phyloP scores from a whole-genome alignment of 2,888 invertebrate genomes.

The Drosophila phalerata region DNA sequence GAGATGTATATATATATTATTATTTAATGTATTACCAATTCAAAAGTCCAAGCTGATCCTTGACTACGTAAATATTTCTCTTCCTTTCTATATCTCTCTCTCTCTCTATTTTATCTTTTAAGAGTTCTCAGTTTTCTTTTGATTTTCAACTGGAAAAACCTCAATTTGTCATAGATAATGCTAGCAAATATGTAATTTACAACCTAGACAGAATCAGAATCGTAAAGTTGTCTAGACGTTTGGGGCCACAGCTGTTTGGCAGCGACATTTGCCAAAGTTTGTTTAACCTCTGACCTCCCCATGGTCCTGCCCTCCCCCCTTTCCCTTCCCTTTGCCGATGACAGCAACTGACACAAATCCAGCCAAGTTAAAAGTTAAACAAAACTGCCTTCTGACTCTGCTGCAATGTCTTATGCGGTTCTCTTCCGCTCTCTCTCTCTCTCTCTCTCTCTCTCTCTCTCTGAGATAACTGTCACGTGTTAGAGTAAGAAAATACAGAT shows the following conservation, averaged over 20 bases:
- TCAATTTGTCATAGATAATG: constrained; percentile 64
- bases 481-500: constrained; percentile 25
- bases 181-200: constrained; percentile 64
- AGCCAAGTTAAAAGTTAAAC: constrained; percentile 72
- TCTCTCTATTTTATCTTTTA: not conserved
- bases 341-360: constrained; percentile 70
- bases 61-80: not conserved
- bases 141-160: constrained; percentile 10
- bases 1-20: not conserved
- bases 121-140: not conserved
- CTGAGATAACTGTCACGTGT: not conserved
- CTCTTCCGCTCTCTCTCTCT: not conserved
- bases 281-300: constrained; percentile 9
- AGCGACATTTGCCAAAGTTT: constrained; percentile 55
- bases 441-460: not conserved
- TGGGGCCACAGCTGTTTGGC: constrained; percentile 49
- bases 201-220: constrained; percentile 52
- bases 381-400: constrained; percentile 57
- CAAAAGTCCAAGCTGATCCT: not conserved
- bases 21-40: not conserved
- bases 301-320: not conserved
- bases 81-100: not conserved
- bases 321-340: constrained; percentile 9
- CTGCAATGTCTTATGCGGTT: constrained; percentile 11
- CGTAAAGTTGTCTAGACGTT: constrained; percentile 55